phyloP scores from a whole-genome alignment of 2,888 invertebrate species.

The Melanostoma scalare region DNA sequence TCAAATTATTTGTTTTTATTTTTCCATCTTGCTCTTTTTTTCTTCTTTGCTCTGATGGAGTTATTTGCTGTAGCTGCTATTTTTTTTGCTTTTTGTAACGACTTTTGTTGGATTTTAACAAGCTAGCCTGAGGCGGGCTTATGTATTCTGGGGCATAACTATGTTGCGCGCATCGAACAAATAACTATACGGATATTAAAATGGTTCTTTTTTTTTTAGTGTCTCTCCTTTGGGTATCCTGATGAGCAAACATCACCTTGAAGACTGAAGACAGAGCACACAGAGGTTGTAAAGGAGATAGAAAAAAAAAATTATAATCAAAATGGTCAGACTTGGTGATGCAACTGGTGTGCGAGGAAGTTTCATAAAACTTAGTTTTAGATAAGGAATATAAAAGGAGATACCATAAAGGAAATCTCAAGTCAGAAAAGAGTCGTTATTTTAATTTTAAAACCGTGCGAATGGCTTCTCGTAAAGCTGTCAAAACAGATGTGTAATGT shows the following conservation, averaged over 20 bases:
- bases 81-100: conserved; percentile 26
- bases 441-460: no score
- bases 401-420: no score
- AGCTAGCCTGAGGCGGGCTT: conserved; percentile 59
- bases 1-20: conserved; percentile 62
- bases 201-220: conserved; percentile 17
- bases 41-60: conserved; percentile 9
- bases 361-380: no score
- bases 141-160: conserved; percentile 45
- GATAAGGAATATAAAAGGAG: no score
- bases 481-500: no score
- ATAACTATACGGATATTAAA: conserved; percentile 51
- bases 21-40: not conserved
- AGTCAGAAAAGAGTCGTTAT: no score
- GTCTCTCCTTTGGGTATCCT: not conserved
- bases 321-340: no score
- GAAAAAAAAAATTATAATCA: no score
- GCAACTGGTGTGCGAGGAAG: no score
- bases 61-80: not conserved
- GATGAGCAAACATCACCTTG: conserved; percentile 35
- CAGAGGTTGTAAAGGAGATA: no score
- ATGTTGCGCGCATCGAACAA: conserved; percentile 59
- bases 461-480: no score
- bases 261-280: no score
- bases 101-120: conserved; percentile 53